phyloP scores from a whole-genome alignment of 64 coral and sea anemone genomes.

The Stylophora pistillata region DNA sequence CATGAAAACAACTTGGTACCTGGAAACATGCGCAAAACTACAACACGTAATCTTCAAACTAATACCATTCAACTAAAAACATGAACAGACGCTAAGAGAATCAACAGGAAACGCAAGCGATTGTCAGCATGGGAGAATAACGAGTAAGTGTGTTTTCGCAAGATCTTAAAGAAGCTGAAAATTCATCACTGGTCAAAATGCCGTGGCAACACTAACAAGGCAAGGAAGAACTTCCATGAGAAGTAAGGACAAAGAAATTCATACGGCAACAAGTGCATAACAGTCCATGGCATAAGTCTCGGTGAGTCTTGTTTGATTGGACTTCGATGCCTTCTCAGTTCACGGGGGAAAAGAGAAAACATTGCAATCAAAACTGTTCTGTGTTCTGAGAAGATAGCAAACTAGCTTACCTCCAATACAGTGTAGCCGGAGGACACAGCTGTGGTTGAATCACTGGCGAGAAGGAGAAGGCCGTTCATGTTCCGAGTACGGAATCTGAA shows the following conservation, averaged over 20 bases:
- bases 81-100: neutral
- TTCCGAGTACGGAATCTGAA: constrained; percentile 72
- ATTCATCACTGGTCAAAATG: too few relatives aligned
- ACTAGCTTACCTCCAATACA: constrained; percentile 53
- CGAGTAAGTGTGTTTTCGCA: neutral
- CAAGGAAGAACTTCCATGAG: too few relatives aligned
- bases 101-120: neutral
- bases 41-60: neutral
- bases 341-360: neutral
- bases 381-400: too few relatives aligned
- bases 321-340: too few relatives aligned
- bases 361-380: too few relatives aligned
- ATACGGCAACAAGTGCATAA: too few relatives aligned
- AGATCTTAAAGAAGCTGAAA: neutral
- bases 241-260: too few relatives aligned
- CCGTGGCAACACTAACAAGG: too few relatives aligned
- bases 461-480: constrained; percentile 51
- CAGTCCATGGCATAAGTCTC: too few relatives aligned
- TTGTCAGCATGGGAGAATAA: neutral
- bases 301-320: too few relatives aligned
- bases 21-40: neutral
- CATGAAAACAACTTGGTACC: neutral
- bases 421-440: constrained; percentile 46
- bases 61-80: too few relatives aligned
- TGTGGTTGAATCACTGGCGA: constrained; percentile 25